Evolutionary conservation across 2,113 vertebrate species (phyloP).

Genomic region (Laticauda colubrina): DNA sequence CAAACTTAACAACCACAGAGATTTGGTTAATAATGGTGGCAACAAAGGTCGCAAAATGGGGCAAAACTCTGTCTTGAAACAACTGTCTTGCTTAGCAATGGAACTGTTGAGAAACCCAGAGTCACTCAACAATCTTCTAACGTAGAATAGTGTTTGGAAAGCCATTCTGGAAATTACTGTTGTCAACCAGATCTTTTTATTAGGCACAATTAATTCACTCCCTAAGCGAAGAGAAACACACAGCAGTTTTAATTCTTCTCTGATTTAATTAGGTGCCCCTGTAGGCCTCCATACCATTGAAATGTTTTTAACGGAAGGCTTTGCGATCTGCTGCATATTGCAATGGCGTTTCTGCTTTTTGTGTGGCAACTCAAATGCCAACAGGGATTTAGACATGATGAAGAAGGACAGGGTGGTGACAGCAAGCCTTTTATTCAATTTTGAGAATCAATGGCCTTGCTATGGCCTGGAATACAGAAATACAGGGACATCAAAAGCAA

Average conservation of each 20-base stretch:
- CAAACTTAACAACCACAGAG: background rate
- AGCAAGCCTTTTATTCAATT: background rate
- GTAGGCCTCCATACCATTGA: background rate
- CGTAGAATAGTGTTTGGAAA: background rate
- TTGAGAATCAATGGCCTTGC: background rate
- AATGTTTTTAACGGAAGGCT: background rate
- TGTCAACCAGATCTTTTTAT: slow-evolving; percentile 9
- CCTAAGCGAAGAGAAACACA: slow-evolving; percentile 8
- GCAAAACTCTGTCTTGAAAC: background rate
- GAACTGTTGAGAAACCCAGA: background rate
- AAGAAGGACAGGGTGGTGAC: background rate
- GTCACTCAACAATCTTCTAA: background rate
- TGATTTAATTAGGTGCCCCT: slow-evolving; percentile 31
- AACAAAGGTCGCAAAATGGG: too few relatives aligned
- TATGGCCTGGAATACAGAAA: background rate
- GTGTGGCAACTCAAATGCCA: background rate
- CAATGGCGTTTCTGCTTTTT: background rate
- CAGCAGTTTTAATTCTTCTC: slow-evolving; percentile 22
- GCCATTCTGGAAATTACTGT: background rate
- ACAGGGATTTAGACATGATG: background rate
- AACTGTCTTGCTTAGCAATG: background rate
- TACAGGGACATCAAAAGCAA: background rate
- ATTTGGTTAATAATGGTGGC: background rate
- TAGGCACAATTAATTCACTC: slow-evolving; percentile 23
- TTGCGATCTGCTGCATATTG: background rate